Evolutionary conservation across 64 coral and sea anemone genomes (phyloP), one percentile per base, ranked within the genome.

Genomic region (Hydrozoanthus tunicans): DNA sequence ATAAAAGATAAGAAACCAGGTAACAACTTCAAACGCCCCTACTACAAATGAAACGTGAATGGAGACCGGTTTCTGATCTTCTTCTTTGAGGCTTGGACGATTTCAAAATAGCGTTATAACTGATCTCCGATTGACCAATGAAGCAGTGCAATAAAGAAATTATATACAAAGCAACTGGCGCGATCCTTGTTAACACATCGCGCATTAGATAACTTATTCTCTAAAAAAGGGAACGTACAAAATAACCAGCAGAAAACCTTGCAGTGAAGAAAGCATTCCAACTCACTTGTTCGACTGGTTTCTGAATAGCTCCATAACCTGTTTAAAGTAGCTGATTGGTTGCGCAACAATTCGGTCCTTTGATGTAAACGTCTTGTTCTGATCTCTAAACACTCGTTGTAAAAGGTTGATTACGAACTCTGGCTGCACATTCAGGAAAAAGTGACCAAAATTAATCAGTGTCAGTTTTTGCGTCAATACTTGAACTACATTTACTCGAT

Each of bases 261-360:
- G 26, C 54, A 2, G 9, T 43, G 2, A 43, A 43, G 32, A 43
- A 43, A 20, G 11, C n/a, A 13, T 51, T 61, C 13, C 25, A 79
- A 93, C 94, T 96, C 86, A 93, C 94, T 8, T 81, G 17, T 15
- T 23, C 3, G 92, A 80, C 17, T 75, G 82, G 69, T 93, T 93
- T 4, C 73, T 70, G 52, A 64, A 80, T 9, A 96, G 77, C 24
- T 70, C 14, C n/a, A 93, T 56, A 5, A 96, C 73, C 5, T 73
- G 54, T 14, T 27, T 64, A 68, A 86, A 93, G 67, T 93, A 93
- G 11, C 43, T 5, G 5, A 62, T 4, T 7, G 94, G 94, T 15
- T 76, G 27, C 4, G 92, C 92, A 4, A 96, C 0, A 10, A 96
- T 58, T 81, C 56, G 64, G 17, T 93, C 92, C 1, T 93, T 43